A percentile compares a stretch with the other conserved stretches of the same genome.
These are phyloP conservation scores for Enteromius mattozi DNA, from an alignment of 2,797 vertebrate genomes.

Conservation along the genomic window DNA sequence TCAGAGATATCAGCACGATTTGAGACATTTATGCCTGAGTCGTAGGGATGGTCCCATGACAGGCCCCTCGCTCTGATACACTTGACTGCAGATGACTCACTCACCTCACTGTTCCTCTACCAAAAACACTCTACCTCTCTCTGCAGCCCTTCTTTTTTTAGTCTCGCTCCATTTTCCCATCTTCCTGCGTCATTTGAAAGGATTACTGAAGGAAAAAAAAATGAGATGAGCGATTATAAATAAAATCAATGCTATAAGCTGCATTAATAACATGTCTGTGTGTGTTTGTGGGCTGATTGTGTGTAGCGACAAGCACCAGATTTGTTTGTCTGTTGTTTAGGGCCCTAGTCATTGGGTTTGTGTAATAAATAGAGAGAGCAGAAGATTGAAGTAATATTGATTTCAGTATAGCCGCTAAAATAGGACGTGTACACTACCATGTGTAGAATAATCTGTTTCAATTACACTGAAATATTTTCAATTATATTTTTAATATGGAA, in stretches of 20 bases:
- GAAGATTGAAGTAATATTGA: neutral
- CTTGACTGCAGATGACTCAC: constrained; percentile 58
- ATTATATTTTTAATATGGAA: neutral
- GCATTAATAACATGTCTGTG: constrained; percentile 62
- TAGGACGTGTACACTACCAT: neutral
- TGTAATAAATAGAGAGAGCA: constrained; percentile 2
- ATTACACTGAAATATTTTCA: neutral
- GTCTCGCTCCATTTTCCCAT: constrained; percentile 7
- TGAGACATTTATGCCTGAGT: constrained; percentile 45
- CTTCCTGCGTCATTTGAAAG: constrained; percentile 49
- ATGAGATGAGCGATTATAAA: constrained; percentile 73
- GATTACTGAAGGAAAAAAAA: constrained; percentile 72
- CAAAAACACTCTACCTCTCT: constrained; percentile 24
- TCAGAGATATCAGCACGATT: constrained; percentile 45
- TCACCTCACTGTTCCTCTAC: constrained; percentile 41
- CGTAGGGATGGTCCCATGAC: constrained; percentile 34
- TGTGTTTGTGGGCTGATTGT: constrained; percentile 49
- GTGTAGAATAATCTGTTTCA: neutral
- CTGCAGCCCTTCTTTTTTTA: neutral
- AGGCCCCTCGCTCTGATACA: constrained; percentile 35
- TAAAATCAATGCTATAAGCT: constrained; percentile 73
- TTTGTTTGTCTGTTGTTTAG: constrained; percentile 6
- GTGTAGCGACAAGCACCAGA: neutral
- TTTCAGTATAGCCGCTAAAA: neutral
- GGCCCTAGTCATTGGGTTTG: neutral